Conservation (phyloP, 2,797 vertebrate genomes). For the Tympanoctomys barrerae region DNA sequence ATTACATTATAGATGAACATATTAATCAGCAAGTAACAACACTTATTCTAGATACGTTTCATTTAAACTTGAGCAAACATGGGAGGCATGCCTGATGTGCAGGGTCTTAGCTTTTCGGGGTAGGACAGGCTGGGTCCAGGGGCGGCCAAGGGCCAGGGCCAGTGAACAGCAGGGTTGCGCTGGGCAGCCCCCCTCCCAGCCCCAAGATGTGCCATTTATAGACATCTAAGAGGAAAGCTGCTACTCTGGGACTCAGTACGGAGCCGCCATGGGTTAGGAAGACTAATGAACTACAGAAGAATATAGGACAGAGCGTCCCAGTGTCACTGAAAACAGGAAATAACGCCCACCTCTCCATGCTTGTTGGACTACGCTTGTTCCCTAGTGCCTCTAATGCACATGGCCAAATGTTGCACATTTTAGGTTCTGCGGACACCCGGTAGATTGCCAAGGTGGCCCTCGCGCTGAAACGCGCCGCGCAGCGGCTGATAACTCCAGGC, state of each 20-base stretch:
- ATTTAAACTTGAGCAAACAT: slow-evolving; percentile 13
- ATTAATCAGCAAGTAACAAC: not conserved
- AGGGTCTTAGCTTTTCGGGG: not conserved
- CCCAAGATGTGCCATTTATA: not conserved
- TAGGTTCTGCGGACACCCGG: not conserved
- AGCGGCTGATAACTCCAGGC: not conserved
- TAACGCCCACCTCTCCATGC: not conserved
- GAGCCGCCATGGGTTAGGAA: not conserved
- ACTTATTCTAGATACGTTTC: not conserved
- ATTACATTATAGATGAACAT: not conserved
- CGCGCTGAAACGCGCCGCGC: not conserved
- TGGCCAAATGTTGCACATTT: not conserved
- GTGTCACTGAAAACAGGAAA: not conserved
- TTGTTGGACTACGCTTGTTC: not conserved
- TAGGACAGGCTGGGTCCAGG: not conserved
- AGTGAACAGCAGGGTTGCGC: not conserved
- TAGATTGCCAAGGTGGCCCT: not conserved
- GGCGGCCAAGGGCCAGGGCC: not conserved
- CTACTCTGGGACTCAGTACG: not conserved
- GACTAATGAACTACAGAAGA: not conserved
- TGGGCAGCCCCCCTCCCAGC: too few relatives aligned
- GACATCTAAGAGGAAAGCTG: not conserved
- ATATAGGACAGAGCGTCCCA: not conserved
- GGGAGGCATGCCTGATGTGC: not conserved
- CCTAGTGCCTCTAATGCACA: not conserved